A percentile compares a stretch with the other conserved stretches of the same genome.
phyloP scores from a whole-genome alignment of 1,140 invertebrate species.

The Drosophila virilis region DNA sequence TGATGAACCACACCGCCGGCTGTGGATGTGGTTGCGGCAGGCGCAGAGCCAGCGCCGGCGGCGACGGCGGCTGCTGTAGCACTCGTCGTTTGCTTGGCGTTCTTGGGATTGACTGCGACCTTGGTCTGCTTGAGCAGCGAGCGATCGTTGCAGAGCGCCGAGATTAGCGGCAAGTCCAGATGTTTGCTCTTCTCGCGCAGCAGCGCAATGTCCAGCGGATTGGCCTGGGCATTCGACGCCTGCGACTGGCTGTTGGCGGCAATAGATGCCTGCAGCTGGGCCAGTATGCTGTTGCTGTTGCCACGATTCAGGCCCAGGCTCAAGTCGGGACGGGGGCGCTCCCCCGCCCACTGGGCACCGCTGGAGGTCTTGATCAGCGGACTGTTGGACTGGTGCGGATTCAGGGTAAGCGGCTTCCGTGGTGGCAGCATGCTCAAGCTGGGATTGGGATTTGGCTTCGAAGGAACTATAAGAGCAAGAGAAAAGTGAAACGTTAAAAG shows the following conservation, averaged over 20 bases:
- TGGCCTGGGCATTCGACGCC: conserved; percentile 49
- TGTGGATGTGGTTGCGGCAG: neutral
- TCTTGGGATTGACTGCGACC: conserved; percentile 90
- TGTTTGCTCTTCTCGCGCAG: conserved; percentile 94
- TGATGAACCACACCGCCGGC: neutral
- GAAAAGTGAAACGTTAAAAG: too few relatives aligned
- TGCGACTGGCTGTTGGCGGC: conserved; percentile 49
- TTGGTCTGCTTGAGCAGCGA: conserved; percentile 94
- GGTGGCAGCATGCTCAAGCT: conserved; percentile 60
- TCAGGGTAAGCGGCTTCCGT: conserved; percentile 69
- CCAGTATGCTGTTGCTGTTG: conserved; percentile 72
- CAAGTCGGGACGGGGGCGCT: conserved; percentile 67
- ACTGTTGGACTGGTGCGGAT: conserved; percentile 67
- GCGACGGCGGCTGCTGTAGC: conserved; percentile 14
- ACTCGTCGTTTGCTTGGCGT: neutral
- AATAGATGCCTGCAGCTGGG: conserved; percentile 76
- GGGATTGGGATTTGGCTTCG: conserved; percentile 57
- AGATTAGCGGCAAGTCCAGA: conserved; percentile 93
- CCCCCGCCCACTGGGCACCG: conserved; percentile 79
- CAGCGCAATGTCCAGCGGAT: conserved; percentile 89
- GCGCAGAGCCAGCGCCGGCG: neutral
- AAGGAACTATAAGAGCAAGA: conserved; percentile 62
- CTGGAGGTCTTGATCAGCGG: conserved; percentile 78
- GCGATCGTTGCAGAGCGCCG: conserved; percentile 94
- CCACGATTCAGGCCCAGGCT: conserved; percentile 47